Conservation (phyloP, 2,888 invertebrate species). For the Melikaiella ostensackeni region DNA sequence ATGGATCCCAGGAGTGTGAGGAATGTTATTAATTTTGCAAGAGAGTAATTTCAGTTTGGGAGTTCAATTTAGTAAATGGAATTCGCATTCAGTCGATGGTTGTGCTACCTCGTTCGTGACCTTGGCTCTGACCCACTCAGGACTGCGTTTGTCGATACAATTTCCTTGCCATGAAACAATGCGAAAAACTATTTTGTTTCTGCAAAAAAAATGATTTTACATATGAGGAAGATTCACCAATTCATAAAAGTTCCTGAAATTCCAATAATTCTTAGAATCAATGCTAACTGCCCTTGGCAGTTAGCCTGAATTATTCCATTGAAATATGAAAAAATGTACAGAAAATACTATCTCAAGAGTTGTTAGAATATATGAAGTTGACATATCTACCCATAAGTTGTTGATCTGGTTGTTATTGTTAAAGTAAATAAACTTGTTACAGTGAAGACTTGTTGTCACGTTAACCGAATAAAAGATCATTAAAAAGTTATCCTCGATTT, state of each 20-base stretch:
- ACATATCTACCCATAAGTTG: not conserved
- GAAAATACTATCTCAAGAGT: no score
- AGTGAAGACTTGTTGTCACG: not conserved
- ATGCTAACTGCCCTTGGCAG: no score
- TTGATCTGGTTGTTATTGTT: not conserved
- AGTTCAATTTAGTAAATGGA: not conserved
- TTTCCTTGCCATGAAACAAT: not conserved
- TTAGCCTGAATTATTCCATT: not conserved
- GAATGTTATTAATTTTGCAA: not conserved
- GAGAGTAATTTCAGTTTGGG: not conserved
- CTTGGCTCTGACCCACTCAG: constrained; percentile 28
- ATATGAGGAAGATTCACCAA: no score
- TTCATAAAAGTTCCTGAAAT: no score
- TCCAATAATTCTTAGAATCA: no score
- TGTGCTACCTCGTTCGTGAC: constrained; percentile 27
- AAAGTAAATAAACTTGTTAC: not conserved
- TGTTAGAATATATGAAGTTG: not conserved
- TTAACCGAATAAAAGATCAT: not conserved
- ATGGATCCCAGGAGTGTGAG: not conserved
- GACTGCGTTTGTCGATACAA: constrained; percentile 17
- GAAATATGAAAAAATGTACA: not conserved
- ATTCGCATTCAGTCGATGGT: not conserved
- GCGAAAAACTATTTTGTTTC: not conserved
- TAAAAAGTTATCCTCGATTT: not conserved
- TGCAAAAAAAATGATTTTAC: not conserved